A percentile compares a stretch with the other conserved stretches of the same genome.
Conservation (phyloP, 2,888 invertebrate species). For the Yponomeuta malinellus region DNA sequence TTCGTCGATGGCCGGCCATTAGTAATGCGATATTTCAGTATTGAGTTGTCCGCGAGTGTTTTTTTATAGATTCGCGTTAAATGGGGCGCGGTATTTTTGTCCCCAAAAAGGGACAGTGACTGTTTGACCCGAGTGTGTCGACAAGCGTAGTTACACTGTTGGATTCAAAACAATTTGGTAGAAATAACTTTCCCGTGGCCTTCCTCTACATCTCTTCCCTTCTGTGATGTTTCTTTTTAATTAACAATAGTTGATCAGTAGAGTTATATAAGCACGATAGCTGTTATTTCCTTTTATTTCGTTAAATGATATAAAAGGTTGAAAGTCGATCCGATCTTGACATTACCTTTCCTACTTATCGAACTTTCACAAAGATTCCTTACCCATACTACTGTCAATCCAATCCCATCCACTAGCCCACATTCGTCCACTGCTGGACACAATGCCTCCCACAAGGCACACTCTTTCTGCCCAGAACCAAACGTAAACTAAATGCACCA, state of each 20-base stretch:
- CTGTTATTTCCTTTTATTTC: too few relatives aligned
- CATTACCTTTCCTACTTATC: too few relatives aligned
- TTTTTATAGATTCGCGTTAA: conserved; percentile 2
- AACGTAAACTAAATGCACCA: background rate
- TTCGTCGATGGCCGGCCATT: conserved; percentile 69
- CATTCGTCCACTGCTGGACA: too few relatives aligned
- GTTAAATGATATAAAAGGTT: too few relatives aligned
- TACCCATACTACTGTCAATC: too few relatives aligned
- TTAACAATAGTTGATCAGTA: too few relatives aligned
- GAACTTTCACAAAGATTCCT: too few relatives aligned
- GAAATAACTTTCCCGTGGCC: background rate
- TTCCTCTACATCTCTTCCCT: background rate
- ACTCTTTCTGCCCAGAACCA: background rate
- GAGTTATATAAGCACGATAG: too few relatives aligned
- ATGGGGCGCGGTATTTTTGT: conserved; percentile 5
- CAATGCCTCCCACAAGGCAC: too few relatives aligned
- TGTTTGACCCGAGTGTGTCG: background rate
- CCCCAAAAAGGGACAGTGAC: background rate
- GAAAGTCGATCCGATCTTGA: too few relatives aligned
- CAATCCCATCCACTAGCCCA: too few relatives aligned
- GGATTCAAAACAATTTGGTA: background rate
- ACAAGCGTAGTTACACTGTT: background rate
- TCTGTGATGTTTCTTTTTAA: background rate
- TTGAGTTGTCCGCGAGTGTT: conserved; percentile 14
- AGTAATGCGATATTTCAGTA: conserved; percentile 46